A percentile compares a stretch with the other conserved stretches of the same genome.
Evolutionary conservation across 2,888 invertebrate genomes (phyloP).

Genomic region (Rambutsinella grinnellia): DNA sequence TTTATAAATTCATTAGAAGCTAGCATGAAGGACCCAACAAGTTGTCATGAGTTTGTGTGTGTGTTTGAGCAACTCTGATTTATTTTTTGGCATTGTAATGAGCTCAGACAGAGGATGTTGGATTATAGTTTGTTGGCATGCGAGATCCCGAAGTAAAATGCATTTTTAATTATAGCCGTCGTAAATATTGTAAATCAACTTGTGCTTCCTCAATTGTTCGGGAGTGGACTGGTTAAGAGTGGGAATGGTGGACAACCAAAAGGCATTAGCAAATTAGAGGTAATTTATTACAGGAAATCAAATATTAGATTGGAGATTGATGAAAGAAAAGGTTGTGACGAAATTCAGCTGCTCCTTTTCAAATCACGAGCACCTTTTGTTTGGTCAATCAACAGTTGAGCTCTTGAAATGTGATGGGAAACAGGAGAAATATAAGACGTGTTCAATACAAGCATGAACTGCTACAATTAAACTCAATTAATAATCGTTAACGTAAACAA

Average conservation of each 20-base stretch:
- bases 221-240: too few species aligned
- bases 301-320: background rate
- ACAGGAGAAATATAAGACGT: background rate
- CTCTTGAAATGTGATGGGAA: background rate
- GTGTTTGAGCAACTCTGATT: background rate
- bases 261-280: background rate
- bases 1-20: too few species aligned
- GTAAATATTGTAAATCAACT: too few species aligned
- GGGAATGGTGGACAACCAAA: too few species aligned
- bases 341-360: background rate
- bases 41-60: too few species aligned
- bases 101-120: constrained; percentile 17
- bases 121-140: constrained; percentile 37
- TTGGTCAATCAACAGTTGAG: background rate
- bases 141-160: background rate
- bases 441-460: background rate
- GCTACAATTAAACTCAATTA: background rate
- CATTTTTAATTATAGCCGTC: background rate
- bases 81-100: background rate
- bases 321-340: background rate
- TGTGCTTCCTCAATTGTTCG: too few species aligned
- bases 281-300: background rate
- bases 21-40: too few species aligned
- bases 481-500: background rate
- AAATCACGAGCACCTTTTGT: background rate